Evolutionary conservation across 2,113 vertebrate genomes (phyloP), one percentile per base, ranked within the genome.

Genomic region (Sialia sialis): DNA sequence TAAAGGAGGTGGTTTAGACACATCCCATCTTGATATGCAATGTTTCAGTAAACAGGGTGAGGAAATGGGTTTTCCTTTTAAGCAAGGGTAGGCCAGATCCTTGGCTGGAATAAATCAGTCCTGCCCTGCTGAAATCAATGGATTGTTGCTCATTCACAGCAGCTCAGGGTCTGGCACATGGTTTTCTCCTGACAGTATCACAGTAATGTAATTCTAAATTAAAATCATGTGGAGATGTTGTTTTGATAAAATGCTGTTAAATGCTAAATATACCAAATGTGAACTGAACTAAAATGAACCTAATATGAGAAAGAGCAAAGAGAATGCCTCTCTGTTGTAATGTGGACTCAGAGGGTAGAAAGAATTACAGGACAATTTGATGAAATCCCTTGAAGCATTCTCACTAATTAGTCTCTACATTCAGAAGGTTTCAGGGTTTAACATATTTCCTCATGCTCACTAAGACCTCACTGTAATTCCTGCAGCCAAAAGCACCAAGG

Each of bases 1-100:
- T 73, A 95, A 83, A 89, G n/a, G 84, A 89, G 81, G 63, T 80
- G 66, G 70, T 76, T 94, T 87, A 91, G 63, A 55, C 67, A 79
- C 44, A 83, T 49, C 81, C 38, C 48, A 80, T 92, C 80, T 84
- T 82, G 43, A 83, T 73, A 76, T 4, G 46, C 27, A 79, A 11
- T 30, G 34, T 69, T 79, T 72, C 58, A 69, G 70, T 66, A 91
- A 89, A 18, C 26, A 73, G 87, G 13, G 32, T 51, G 44, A 96
- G 49, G 81, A 95, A 95, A 95, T 14, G 27, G 67, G 38, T 82
- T 87, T 91, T 95, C 89, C 81, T 93, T 92, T 91, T 62, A 91
- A 55, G 52, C 15, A 89, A 94, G 59, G 58, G 67, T 77, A 70
- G 84, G 70, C 66, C 87, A 94, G 67, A 85, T 64, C 77, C 69